Evolutionary conservation across 2,888 invertebrate genomes (phyloP), one percentile per base, ranked within the genome.

Genomic region (Pycnomerus fuliginosus): DNA sequence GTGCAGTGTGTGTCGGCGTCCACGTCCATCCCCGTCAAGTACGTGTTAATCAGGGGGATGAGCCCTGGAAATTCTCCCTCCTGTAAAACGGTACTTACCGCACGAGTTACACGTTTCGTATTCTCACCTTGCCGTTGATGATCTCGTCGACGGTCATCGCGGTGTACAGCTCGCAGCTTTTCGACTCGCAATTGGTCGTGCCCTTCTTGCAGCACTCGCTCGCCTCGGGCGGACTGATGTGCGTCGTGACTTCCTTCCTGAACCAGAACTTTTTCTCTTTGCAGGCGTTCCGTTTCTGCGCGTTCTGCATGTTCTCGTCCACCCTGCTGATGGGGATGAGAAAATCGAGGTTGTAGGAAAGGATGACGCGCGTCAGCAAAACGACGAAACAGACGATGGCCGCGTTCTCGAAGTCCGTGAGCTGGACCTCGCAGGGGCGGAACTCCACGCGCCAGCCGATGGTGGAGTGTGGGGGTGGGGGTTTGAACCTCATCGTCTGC

Each of bases 391-490:
- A 95, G 12, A 96, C 96, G 62, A 94, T 89, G 2, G 99, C 99
- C 1, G 99, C 98, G 76, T 99, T 99, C 76, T 99, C 99, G 75
- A 99, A 99, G 76, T 99, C 98, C 0, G 99, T 98, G 57, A 99
- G 82, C 74, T 99, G 99, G 12, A 94, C 90, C 74, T 95, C 96
- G 70, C 98, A 98, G 25, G 99, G 98, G 16, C 99, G 84, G 77
- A 99, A 99, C 77, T 99, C 99, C 1, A 99, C 99, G 55, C 99
- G 82, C 99, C 99, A 99, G 22, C 99, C 99, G 64, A 99, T 99
- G 33, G 90, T 80, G 4, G 94, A 92, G 70, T 94, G 87, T 0
- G 95, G 92, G 14, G 96, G 95, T 27, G 98, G 98, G 16, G 97
- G 97, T 75, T 99, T 99, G 76, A 99, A 99, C 24, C 95, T 80